Conservation (phyloP, 2,888 invertebrate genomes). For the Drosophila pseudotakahashii region DNA sequence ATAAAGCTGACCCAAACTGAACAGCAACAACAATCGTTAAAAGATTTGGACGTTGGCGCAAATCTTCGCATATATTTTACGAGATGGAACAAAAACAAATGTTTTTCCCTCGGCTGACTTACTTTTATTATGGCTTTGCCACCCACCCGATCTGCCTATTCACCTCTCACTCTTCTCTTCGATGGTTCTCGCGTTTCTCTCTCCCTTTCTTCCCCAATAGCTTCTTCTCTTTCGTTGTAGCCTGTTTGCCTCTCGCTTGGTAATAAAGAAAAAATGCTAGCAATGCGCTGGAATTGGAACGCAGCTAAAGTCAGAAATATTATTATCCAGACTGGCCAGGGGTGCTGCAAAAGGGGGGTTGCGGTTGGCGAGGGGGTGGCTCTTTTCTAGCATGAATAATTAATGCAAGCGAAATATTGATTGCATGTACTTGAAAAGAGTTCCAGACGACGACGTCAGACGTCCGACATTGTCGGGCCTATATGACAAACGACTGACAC, state of each 20-base stretch:
- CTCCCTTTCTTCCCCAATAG: constrained; percentile 5
- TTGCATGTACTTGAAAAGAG: constrained; percentile 56
- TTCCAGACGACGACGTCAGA: constrained; percentile 42
- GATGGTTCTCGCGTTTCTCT: background rate
- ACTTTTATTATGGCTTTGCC: constrained; percentile 73
- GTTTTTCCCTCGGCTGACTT: constrained; percentile 68
- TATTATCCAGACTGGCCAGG: constrained; percentile 32
- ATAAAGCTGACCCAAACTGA: constrained; percentile 66
- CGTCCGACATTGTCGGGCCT: constrained; percentile 35
- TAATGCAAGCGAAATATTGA: constrained; percentile 57
- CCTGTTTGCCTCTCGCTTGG: constrained; percentile 28
- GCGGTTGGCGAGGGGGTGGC: background rate
- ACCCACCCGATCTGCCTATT: constrained; percentile 28
- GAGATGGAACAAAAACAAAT: constrained; percentile 76
- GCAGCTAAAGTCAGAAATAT: constrained; percentile 47
- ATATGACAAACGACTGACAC: constrained; percentile 77
- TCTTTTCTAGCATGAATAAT: constrained; percentile 46
- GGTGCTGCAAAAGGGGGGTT: background rate
- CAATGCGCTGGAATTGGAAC: constrained; percentile 75
- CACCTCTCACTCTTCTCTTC: constrained; percentile 1
- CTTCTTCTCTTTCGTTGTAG: constrained; percentile 13
- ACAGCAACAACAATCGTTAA: constrained; percentile 40
- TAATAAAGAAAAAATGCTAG: constrained; percentile 71
- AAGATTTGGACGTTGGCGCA: constrained; percentile 24
- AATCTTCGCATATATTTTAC: constrained; percentile 73